These are phyloP conservation scores for Epistrophella euchroma DNA, from an alignment of 2,888 invertebrate genomes.

Conservation along the genomic window DNA sequence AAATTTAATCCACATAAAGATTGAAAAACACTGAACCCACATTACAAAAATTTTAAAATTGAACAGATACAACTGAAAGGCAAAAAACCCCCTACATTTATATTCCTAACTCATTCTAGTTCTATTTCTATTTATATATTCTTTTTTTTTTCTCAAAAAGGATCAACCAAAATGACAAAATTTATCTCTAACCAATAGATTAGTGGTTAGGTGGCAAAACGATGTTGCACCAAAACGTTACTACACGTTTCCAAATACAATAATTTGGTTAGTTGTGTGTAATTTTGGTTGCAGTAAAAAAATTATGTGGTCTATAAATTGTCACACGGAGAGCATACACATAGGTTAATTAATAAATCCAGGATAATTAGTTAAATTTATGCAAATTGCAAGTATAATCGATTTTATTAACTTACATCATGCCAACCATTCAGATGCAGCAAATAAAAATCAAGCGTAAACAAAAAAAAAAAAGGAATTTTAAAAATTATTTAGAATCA, in stretches of 20 bases:
- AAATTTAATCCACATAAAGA: background rate
- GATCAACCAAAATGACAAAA: constrained; percentile 53
- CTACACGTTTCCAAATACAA: constrained; percentile 58
- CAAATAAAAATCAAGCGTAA: background rate
- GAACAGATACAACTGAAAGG: background rate
- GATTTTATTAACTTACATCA: constrained; percentile 49
- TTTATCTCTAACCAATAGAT: constrained; percentile 53
- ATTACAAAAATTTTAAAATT: background rate
- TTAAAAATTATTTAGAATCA: constrained; percentile 29
- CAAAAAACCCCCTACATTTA: background rate
- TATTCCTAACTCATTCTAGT: constrained; percentile 7
- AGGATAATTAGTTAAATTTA: constrained; percentile 57
- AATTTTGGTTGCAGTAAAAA: constrained; percentile 49
- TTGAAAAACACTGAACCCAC: background rate
- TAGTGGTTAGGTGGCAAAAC: constrained; percentile 57
- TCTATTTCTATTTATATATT: background rate
- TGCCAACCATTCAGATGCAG: background rate
- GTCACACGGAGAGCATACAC: constrained; percentile 31
- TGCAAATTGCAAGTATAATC: constrained; percentile 57
- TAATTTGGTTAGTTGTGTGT: constrained; percentile 54
- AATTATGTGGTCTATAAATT: constrained; percentile 51
- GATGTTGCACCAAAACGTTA: constrained; percentile 50
- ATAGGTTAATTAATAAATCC: constrained; percentile 71
- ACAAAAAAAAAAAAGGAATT: constrained; percentile 17
- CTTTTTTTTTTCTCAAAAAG: background rate